These are phyloP conservation scores for Montipora efflorescens DNA, from an alignment of 64 coral and sea anemone species.

Conservation along the genomic window DNA sequence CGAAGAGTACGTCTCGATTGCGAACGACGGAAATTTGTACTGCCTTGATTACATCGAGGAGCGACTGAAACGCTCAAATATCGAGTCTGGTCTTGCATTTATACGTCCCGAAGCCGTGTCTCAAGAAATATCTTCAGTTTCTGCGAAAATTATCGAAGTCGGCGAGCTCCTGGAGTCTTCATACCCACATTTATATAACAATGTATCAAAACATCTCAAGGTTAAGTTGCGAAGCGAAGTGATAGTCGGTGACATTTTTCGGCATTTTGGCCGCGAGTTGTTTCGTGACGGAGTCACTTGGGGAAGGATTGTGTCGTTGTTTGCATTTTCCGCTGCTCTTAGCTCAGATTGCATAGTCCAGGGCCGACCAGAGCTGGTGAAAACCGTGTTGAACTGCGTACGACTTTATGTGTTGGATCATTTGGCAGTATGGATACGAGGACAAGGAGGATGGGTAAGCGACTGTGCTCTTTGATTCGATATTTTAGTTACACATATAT, in stretches of 20 bases:
- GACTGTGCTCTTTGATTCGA: background rate
- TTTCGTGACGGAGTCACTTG: constrained; percentile 90
- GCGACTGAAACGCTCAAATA: constrained; percentile 83
- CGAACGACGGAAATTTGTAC: constrained; percentile 92
- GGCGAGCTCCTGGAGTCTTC: constrained; percentile 82
- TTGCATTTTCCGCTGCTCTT: constrained; percentile 87
- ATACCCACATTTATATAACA: constrained; percentile 86
- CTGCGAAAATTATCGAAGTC: constrained; percentile 82
- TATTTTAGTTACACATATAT: background rate
- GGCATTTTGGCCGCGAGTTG: constrained; percentile 81
- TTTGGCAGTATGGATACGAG: constrained; percentile 92
- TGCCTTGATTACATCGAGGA: constrained; percentile 96
- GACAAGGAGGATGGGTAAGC: constrained; percentile 97
- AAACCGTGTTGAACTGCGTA: constrained; percentile 82
- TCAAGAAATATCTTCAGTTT: constrained; percentile 56
- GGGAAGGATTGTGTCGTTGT: constrained; percentile 86
- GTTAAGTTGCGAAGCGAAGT: constrained; percentile 91
- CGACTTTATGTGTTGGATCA: constrained; percentile 83
- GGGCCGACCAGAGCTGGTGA: constrained; percentile 89
- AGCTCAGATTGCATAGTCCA: constrained; percentile 84
- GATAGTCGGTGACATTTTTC: constrained; percentile 89
- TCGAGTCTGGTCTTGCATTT: constrained; percentile 86
- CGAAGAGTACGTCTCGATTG: constrained; percentile 84
- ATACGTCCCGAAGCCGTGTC: constrained; percentile 75
- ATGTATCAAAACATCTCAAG: constrained; percentile 86